Evolutionary conservation across 2,888 invertebrate genomes (phyloP).

Genomic region (Cephus pygmeus): DNA sequence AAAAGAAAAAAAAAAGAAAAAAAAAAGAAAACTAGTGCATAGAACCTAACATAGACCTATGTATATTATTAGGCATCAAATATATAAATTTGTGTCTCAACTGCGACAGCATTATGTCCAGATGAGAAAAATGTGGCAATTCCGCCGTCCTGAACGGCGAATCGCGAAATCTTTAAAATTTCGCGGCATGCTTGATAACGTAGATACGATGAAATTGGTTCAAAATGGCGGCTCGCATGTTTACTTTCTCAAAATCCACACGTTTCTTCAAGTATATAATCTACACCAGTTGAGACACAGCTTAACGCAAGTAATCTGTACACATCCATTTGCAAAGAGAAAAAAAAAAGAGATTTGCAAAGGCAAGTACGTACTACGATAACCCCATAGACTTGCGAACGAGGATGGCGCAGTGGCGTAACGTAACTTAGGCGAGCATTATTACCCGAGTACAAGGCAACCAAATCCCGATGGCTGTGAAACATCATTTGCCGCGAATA

Average conservation of each 20-base stretch:
- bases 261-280: background rate
- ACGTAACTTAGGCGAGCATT: background rate
- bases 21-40: slow-evolving; percentile 12
- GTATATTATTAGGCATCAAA: slow-evolving; percentile 14
- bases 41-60: slow-evolving; percentile 8
- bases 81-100: slow-evolving; percentile 10
- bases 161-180: background rate
- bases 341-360: background rate
- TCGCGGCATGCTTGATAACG: background rate
- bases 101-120: slow-evolving; percentile 15
- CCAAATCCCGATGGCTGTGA: slow-evolving; percentile 38
- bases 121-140: background rate
- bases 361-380: background rate
- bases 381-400: background rate
- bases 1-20: slow-evolving; percentile 6
- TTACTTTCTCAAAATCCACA: background rate
- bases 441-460: background rate
- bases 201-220: background rate
- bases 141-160: background rate
- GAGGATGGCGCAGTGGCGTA: background rate
- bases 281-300: background rate
- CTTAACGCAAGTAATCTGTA: slow-evolving; percentile 5
- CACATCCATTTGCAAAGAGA: slow-evolving; percentile 11
- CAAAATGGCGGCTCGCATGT: background rate
- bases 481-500: slow-evolving; percentile 37